These are phyloP conservation scores for Natator depressus DNA, from an alignment of 2,113 vertebrate species.

Conservation along the genomic window DNA sequence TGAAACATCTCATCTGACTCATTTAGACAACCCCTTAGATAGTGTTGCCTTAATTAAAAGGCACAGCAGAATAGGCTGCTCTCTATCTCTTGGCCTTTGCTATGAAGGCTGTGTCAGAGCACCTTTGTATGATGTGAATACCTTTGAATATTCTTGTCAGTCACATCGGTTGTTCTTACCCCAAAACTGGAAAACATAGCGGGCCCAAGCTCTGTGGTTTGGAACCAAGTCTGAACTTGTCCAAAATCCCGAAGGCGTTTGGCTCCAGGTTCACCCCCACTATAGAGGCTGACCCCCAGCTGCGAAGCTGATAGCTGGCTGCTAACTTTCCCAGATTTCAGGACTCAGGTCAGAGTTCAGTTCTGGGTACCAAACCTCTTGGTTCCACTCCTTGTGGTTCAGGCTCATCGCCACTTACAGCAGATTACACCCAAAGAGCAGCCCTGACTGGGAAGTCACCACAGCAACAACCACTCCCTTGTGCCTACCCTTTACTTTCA, in stretches of 20 bases:
- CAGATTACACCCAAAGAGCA: not conserved
- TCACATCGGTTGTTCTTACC: accelerated
- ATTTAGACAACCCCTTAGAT: not conserved
- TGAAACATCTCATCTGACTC: not conserved
- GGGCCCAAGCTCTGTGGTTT: not conserved
- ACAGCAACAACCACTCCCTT: not conserved
- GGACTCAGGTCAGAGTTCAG: not conserved
- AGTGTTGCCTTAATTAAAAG: not conserved
- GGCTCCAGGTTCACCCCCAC: not conserved
- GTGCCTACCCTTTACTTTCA: not conserved
- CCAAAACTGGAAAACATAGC: not conserved
- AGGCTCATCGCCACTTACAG: not conserved
- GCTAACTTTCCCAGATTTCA: accelerated
- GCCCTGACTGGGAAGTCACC: not conserved
- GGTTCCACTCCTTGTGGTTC: not conserved
- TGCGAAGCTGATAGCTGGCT: accelerated
- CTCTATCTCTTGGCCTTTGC: not conserved
- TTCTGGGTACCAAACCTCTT: accelerated
- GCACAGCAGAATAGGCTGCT: not conserved
- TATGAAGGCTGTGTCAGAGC: not conserved
- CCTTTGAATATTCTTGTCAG: not conserved
- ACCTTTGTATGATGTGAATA: not conserved
- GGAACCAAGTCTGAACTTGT: not conserved
- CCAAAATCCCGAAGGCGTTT: not conserved
- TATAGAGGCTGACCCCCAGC: not conserved